These are phyloP conservation scores for Hydrotaea cyrtoneurina DNA, from an alignment of 2,888 invertebrate species.

Conservation along the genomic window DNA sequence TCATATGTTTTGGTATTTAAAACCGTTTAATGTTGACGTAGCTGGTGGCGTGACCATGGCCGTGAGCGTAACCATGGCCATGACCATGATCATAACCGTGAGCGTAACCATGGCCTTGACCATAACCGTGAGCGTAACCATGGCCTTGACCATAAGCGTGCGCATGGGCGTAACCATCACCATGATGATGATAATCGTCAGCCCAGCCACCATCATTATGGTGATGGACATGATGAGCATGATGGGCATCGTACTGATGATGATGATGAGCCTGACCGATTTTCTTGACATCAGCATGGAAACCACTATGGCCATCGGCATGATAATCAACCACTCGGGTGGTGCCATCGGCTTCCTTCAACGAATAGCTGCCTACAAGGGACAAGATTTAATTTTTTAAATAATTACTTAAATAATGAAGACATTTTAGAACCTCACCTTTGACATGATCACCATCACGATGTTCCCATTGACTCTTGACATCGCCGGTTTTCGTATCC, in stretches of 20 bases:
- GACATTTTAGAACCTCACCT: constrained; percentile 2
- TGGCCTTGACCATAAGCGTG: background rate
- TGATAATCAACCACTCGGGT: constrained; percentile 81
- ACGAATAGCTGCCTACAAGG: constrained; percentile 23
- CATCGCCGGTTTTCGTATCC: constrained; percentile 41
- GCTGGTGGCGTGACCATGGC: background rate
- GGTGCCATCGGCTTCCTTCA: constrained; percentile 50
- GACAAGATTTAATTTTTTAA: background rate
- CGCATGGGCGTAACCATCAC: background rate
- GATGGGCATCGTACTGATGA: constrained; percentile 63
- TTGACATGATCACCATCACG: constrained; percentile 41
- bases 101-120: background rate
- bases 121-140: background rate
- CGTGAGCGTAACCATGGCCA: background rate
- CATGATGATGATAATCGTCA: constrained; percentile 22
- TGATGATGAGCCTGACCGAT: constrained; percentile 79
- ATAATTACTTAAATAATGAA: constrained; percentile 60
- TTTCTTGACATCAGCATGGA: constrained; percentile 81
- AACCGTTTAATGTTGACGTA: background rate
- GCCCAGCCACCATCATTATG: constrained; percentile 6
- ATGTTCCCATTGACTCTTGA: constrained; percentile 36
- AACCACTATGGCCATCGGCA: constrained; percentile 82
- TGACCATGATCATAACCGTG: background rate
- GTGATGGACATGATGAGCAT: background rate
- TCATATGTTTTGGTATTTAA: no score